These are phyloP conservation scores for Petaurus breviceps DNA, from an alignment of 2,113 vertebrate species.

Conservation along the genomic window DNA sequence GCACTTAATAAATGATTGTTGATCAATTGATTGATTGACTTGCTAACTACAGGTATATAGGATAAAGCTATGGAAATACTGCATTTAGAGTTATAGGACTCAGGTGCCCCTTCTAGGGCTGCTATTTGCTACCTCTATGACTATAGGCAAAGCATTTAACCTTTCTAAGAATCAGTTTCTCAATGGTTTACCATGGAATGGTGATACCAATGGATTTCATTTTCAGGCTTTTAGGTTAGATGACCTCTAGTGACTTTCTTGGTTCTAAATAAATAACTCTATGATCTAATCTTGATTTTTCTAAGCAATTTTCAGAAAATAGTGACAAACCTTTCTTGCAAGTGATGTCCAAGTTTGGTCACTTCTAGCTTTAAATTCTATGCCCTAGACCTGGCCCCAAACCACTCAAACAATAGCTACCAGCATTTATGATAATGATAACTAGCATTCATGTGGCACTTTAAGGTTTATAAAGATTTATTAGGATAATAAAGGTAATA, in stretches of 20 bases:
- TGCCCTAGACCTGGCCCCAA: neutral
- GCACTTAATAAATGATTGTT: neutral
- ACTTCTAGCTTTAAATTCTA: neutral
- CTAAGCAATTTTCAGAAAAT: neutral
- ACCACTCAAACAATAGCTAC: neutral
- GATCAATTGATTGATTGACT: neutral
- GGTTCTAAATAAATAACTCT: neutral
- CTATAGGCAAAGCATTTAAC: neutral
- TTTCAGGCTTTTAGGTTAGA: too few species aligned
- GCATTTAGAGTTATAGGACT: neutral
- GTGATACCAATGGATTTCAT: too few species aligned
- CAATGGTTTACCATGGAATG: too few species aligned
- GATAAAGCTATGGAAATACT: neutral
- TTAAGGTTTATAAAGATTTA: neutral
- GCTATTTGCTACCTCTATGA: neutral
- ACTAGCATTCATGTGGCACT: neutral
- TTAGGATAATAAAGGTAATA: neutral
- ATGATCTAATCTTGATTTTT: neutral
- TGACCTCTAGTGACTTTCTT: too few species aligned
- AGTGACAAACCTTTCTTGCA: neutral
- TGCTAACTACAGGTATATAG: neutral
- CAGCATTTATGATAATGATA: neutral
- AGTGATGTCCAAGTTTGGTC: neutral
- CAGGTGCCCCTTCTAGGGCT: neutral
- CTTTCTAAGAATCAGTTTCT: too few species aligned